Conservation (phyloP, 1,140 invertebrate species). For the Centruroides sculpturatus region DNA sequence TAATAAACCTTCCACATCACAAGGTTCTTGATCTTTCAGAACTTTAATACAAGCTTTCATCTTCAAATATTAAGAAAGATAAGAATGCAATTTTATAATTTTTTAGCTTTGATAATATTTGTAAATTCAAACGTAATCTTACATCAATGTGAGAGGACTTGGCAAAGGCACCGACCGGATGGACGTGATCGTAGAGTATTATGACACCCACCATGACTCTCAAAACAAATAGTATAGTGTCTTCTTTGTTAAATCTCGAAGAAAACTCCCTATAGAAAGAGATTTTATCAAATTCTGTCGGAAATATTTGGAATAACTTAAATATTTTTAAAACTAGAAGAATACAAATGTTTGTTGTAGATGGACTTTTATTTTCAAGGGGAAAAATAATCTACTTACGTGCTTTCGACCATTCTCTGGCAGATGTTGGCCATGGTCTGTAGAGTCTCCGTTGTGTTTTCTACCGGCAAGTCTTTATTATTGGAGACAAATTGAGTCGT, state of each 20-base stretch:
- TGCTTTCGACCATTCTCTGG: conserved; percentile 83
- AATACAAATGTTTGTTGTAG: no score
- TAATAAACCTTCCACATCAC: conserved; percentile 67
- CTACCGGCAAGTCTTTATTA: conserved; percentile 72
- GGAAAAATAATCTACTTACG: conserved; percentile 45
- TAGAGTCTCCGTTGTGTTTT: conserved; percentile 89
- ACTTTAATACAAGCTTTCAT: conserved; percentile 67
- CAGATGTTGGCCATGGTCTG: conserved; percentile 93
- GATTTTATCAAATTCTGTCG: no score
- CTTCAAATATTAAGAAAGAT: not conserved
- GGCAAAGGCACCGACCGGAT: conserved; percentile 81
- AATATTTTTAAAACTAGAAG: no score
- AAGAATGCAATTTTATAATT: not conserved
- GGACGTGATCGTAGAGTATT: conserved; percentile 90
- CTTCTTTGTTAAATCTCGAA: conserved; percentile 71
- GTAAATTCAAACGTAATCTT: conserved; percentile 23
- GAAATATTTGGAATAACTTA: no score
- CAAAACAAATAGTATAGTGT: conserved; percentile 76
- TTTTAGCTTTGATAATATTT: not conserved
- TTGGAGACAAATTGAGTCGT: conserved; percentile 75
- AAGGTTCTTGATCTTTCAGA: conserved; percentile 69
- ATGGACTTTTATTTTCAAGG: not conserved
- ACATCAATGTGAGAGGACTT: conserved; percentile 80
- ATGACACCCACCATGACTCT: conserved; percentile 92
- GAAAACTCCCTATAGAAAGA: conserved; percentile 53